phyloP scores from a whole-genome alignment of 1,140 invertebrate species.

The Camponotus pennsylvanicus region DNA sequence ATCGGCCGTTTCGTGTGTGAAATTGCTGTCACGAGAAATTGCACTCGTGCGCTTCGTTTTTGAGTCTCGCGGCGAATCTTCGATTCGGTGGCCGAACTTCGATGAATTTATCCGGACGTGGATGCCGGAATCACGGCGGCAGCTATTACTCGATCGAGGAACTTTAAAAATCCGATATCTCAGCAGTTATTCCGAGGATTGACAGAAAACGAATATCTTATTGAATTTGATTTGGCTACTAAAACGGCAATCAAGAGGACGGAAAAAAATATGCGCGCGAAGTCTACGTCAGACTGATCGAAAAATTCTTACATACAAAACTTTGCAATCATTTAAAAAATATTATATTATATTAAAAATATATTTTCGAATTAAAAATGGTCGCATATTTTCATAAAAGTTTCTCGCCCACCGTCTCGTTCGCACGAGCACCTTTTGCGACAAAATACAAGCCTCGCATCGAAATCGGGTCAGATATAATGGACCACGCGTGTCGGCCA shows the following conservation, averaged over 20 bases:
- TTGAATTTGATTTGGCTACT: background rate
- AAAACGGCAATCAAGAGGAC: background rate
- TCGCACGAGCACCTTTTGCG: background rate
- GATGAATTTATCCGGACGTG: constrained; percentile 32
- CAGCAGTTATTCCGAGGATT: background rate
- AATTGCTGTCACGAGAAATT: constrained; percentile 53
- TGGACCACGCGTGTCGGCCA: constrained; percentile 63
- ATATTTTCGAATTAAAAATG: background rate
- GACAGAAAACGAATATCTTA: background rate
- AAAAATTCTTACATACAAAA: background rate
- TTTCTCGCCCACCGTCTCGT: no score
- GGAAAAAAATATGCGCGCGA: background rate
- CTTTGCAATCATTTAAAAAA: background rate
- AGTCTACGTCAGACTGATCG: background rate
- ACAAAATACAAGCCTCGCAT: constrained; percentile 46
- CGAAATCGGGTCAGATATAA: constrained; percentile 44
- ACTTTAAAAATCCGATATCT: background rate
- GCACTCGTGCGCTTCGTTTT: constrained; percentile 28
- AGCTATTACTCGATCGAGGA: constrained; percentile 8
- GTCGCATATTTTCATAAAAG: background rate
- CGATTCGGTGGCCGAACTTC: background rate
- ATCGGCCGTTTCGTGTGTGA: constrained; percentile 19
- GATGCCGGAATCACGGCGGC: background rate
- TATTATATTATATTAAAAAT: background rate
- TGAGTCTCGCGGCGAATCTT: constrained; percentile 3